Evolutionary conservation across 1,140 invertebrate species (phyloP).

Genomic region (Drosophila mayri): DNA sequence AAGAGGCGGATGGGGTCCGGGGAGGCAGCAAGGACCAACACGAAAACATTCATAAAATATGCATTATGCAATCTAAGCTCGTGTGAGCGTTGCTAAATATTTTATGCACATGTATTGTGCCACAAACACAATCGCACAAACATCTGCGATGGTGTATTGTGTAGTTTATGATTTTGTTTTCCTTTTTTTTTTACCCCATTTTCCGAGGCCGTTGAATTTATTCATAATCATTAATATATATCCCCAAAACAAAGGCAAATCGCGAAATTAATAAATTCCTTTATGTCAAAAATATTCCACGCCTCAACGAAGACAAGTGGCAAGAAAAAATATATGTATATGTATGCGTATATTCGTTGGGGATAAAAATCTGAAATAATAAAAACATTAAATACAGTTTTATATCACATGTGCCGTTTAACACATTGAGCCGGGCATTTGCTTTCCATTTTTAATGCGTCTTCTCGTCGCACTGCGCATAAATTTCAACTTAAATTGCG

Average conservation of each 20-base stretch:
- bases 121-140: constrained; percentile 44
- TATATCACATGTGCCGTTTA: constrained; percentile 82
- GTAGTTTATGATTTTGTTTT: constrained; percentile 76
- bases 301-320: constrained; percentile 80
- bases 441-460: constrained; percentile 58
- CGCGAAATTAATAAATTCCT: constrained; percentile 76
- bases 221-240: constrained; percentile 74
- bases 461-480: constrained; percentile 53
- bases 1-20: constrained; percentile 19
- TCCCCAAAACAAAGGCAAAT: constrained; percentile 53
- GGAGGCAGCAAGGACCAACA: constrained; percentile 12
- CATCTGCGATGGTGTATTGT: constrained; percentile 37
- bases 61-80: constrained; percentile 85
- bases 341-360: not conserved
- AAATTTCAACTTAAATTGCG: constrained; percentile 83
- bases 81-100: constrained; percentile 84
- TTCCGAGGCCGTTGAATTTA: constrained; percentile 19
- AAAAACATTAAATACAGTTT: constrained; percentile 76
- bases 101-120: constrained; percentile 77
- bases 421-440: constrained; percentile 70
- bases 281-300: constrained; percentile 75
- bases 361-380: constrained; percentile 38
- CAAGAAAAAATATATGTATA: constrained; percentile 1
- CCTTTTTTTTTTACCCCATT: not conserved
- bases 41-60: constrained; percentile 83